Conservation (phyloP, 2,797 vertebrate genomes). For the Carduelis carduelis region DNA sequence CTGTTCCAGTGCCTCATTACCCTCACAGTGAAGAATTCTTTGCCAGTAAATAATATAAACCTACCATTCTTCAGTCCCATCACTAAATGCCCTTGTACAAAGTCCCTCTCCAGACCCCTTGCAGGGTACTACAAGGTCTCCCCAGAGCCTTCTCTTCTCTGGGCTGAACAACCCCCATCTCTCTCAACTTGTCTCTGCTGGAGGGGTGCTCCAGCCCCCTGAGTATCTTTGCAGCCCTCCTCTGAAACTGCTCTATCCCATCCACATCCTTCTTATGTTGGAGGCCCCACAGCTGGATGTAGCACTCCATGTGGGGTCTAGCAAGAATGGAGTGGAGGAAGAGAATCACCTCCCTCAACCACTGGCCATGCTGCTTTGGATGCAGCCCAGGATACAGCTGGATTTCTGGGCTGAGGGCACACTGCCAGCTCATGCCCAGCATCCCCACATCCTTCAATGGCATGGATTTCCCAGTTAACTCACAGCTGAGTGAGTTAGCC, state of each 20-base stretch:
- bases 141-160: neutral
- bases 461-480: neutral
- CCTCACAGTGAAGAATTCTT: neutral
- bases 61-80: neutral
- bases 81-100: neutral
- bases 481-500: neutral
- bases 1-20: neutral
- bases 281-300: neutral
- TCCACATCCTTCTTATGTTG: neutral
- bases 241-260: neutral
- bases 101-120: neutral
- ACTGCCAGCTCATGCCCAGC: neutral
- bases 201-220: neutral
- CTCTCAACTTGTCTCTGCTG: neutral
- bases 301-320: neutral
- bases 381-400: neutral
- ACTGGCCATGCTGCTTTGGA: neutral
- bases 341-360: too few species aligned
- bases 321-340: neutral
- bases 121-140: neutral
- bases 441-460: neutral
- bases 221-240: neutral
- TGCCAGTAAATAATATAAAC: neutral
- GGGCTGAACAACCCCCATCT: neutral
- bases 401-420: neutral